Percentiles rank a stretch among this genome's conserved stretches.
Conservation (phyloP, 1,140 invertebrate species). For the Drosophila burlai region DNA sequence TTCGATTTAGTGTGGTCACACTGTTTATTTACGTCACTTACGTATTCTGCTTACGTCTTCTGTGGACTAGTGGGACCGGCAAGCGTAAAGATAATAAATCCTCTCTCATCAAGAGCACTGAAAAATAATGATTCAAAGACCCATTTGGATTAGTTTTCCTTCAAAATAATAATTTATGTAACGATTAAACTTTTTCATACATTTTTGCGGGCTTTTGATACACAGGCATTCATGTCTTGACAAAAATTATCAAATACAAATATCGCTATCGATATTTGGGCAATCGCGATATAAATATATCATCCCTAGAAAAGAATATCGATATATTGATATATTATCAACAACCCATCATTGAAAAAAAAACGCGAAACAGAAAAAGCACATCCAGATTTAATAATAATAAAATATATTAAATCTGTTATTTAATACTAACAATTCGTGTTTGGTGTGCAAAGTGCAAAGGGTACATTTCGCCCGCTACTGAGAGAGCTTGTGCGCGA, state of each 20-base stretch:
- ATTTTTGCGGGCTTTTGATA: no score
- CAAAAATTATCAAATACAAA: no score
- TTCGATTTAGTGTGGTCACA: not conserved
- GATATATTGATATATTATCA: no score
- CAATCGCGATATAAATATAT: no score
- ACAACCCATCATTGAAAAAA: not conserved
- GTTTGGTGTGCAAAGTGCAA: conserved; percentile 56
- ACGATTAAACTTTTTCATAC: no score
- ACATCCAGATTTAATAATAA: conserved; percentile 24
- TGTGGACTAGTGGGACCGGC: not conserved
- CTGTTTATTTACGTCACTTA: not conserved
- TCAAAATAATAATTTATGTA: no score
- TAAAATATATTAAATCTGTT: conserved; percentile 6
- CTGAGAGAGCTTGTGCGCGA: conserved; percentile 16
- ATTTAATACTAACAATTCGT: conserved; percentile 33
- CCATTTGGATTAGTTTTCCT: no score
- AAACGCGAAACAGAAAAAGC: conserved; percentile 20
- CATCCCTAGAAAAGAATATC: no score
- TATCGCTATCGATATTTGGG: no score
- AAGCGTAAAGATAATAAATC: not conserved
- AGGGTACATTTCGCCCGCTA: conserved; percentile 56
- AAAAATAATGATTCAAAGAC: no score
- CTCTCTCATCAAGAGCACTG: no score
- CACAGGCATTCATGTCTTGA: no score
- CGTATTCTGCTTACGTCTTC: not conserved